phyloP scores from a whole-genome alignment of 2,888 invertebrate genomes.

The Dynastes tityus region DNA sequence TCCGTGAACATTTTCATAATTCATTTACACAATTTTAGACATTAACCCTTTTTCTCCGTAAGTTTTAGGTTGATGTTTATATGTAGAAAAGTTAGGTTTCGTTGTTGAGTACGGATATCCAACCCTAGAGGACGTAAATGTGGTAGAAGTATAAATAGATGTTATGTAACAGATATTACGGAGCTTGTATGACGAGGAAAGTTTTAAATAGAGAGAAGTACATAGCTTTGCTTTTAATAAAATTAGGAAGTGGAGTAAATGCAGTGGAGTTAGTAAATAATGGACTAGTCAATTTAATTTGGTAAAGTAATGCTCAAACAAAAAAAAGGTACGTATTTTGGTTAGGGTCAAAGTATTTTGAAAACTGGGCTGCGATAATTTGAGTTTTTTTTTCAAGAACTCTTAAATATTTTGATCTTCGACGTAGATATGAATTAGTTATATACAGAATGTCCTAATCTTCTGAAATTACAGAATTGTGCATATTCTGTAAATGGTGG shows the following conservation, averaged over 20 bases:
- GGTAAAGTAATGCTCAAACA: too few species aligned
- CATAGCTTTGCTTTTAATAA: constrained; percentile 14
- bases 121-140: background rate
- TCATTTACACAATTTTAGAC: constrained; percentile 18
- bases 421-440: too few species aligned
- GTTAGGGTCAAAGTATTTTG: too few species aligned
- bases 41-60: background rate
- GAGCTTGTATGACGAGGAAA: background rate
- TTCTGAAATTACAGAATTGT: too few species aligned
- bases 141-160: background rate
- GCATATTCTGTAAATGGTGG: too few species aligned
- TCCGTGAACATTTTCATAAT: constrained; percentile 14
- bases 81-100: background rate
- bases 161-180: background rate
- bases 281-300: background rate
- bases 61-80: constrained; percentile 5
- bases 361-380: too few species aligned
- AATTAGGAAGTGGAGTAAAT: background rate
- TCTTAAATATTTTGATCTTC: too few species aligned
- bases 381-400: too few species aligned
- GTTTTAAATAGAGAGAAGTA: background rate
- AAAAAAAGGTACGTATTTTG: too few species aligned
- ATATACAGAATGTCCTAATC: too few species aligned
- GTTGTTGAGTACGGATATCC: background rate
- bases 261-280: too few species aligned